phyloP scores from a whole-genome alignment of 1,140 invertebrate species.

The Neocloeon triangulifer region DNA sequence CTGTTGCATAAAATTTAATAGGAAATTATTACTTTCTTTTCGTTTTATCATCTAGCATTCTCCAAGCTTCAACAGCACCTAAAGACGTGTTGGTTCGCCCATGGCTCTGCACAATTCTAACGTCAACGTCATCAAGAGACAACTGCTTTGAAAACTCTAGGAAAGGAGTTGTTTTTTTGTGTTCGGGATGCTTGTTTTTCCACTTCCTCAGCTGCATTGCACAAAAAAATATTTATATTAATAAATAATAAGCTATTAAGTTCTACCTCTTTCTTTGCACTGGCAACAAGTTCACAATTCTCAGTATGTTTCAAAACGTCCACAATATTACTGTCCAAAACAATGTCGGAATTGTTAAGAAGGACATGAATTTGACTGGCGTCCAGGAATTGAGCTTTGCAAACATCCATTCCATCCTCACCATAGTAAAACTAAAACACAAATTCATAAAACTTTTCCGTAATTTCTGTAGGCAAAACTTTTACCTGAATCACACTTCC shows the following conservation, averaged over 20 bases:
- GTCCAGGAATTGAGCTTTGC: slow-evolving; percentile 65
- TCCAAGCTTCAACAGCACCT: too few species aligned
- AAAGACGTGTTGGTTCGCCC: too few species aligned
- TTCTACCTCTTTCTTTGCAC: slow-evolving; percentile 19
- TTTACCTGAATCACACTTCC: slow-evolving; percentile 68
- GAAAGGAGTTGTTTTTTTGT: slow-evolving; percentile 15
- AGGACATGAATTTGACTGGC: slow-evolving; percentile 61
- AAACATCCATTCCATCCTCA: slow-evolving; percentile 89
- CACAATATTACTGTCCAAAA: slow-evolving; percentile 31
- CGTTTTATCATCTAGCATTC: too few species aligned
- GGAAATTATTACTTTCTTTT: not conserved
- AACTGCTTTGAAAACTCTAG: slow-evolving; percentile 10
- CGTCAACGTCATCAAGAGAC: slow-evolving; percentile 1
- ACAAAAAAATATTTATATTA: too few species aligned
- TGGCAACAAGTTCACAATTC: slow-evolving; percentile 17
- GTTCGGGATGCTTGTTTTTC: slow-evolving; percentile 28
- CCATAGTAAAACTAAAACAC: slow-evolving; percentile 75
- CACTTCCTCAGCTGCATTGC: slow-evolving; percentile 30
- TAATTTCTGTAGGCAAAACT: not conserved
- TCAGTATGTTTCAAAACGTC: slow-evolving; percentile 28
- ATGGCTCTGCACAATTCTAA: too few species aligned
- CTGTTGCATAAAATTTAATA: not conserved
- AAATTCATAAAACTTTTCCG: too few species aligned
- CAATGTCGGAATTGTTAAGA: slow-evolving; percentile 44
- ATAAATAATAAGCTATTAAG: too few species aligned